Conservation (phyloP, 2,888 invertebrate genomes). For the Venustoraphidia nigricollis region DNA sequence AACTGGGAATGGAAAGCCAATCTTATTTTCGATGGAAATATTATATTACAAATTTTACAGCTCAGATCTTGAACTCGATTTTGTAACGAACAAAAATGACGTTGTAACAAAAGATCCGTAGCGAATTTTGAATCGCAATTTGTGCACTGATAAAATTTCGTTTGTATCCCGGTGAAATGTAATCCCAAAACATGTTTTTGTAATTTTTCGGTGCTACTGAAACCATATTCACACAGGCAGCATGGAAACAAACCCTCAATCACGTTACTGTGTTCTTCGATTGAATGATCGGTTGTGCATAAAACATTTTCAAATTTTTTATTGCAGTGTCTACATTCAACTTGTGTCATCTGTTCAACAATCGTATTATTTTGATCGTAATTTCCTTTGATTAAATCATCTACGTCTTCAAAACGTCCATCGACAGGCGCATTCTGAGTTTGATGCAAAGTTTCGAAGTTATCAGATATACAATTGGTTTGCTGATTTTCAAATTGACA, state of each 20-base stretch:
- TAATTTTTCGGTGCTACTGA: background rate
- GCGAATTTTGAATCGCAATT: conserved; percentile 5
- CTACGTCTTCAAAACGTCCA: too few species aligned
- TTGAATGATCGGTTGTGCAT: background rate
- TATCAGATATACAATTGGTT: too few species aligned
- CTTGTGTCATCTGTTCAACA: background rate
- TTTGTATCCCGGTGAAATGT: background rate
- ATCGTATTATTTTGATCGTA: too few species aligned
- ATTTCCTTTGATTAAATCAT: too few species aligned
- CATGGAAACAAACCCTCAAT: background rate
- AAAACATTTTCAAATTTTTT: background rate
- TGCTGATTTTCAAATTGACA: too few species aligned
- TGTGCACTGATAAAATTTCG: conserved; percentile 4
- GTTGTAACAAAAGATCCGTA: conserved; percentile 3
- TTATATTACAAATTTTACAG: conserved; percentile 6
- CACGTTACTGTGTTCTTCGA: background rate
- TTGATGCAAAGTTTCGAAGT: too few species aligned
- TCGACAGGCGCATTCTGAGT: too few species aligned
- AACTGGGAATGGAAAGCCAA: conserved; percentile 8
- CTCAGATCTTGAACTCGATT: conserved; percentile 1
- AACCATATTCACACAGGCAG: background rate
- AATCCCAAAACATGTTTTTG: background rate
- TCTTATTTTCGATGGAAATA: conserved; percentile 7
- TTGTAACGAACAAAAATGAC: conserved; percentile 5
- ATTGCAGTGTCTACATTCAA: background rate